Percentiles rank a stretch among this genome's conserved stretches.
Evolutionary conservation across 2,113 vertebrate genomes (phyloP).

Genomic region (Daubentonia madagascariensis): DNA sequence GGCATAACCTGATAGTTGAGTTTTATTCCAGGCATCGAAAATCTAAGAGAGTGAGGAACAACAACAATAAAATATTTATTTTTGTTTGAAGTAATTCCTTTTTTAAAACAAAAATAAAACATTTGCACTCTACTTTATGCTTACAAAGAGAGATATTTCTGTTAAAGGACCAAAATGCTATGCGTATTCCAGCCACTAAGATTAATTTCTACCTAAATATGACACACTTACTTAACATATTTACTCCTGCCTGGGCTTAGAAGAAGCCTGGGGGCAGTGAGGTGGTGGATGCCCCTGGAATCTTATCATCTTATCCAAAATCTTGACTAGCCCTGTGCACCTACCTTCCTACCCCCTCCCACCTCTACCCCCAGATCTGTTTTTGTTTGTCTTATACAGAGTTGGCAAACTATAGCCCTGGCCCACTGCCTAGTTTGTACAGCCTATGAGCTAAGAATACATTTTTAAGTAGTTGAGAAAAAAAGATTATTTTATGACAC

Average conservation of each 20-base stretch:
- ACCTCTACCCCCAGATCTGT: accelerated
- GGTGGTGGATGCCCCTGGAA: not conserved
- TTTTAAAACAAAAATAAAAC: not conserved
- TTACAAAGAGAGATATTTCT: not conserved
- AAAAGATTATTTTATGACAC: not conserved
- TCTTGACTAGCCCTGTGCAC: not conserved
- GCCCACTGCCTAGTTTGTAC: not conserved
- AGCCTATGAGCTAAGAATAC: not conserved
- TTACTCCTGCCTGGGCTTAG: not conserved
- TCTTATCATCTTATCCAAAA: not conserved
- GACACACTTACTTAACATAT: too few relatives aligned
- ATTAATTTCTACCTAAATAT: not conserved
- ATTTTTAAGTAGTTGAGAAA: not conserved
- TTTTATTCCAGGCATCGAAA: not conserved
- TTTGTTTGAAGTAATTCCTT: not conserved
- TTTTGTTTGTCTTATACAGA: not conserved
- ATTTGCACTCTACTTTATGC: not conserved
- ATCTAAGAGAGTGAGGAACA: not conserved
- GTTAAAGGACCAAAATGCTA: not conserved
- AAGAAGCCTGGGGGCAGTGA: not conserved
- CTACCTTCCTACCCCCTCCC: not conserved
- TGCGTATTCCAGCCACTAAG: not conserved
- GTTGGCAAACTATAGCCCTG: not conserved
- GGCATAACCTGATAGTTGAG: accelerated
- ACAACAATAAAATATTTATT: too few relatives aligned